These are phyloP conservation scores for Coelinius sp. DNA, from an alignment of 2,888 invertebrate species.

Conservation along the genomic window DNA sequence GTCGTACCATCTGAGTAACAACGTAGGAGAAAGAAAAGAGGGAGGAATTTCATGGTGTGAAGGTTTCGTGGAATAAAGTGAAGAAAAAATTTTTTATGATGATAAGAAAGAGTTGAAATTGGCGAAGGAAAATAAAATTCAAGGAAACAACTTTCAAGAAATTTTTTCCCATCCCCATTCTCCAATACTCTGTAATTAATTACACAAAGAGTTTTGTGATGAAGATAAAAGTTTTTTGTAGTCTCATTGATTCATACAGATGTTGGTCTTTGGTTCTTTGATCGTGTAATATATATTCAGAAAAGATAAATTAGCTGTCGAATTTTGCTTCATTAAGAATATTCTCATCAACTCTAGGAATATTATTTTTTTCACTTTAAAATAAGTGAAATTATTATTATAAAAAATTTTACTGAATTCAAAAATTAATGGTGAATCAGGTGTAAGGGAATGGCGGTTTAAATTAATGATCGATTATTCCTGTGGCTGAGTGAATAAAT, in stretches of 20 bases:
- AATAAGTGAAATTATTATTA: too few species aligned
- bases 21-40: background rate
- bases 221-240: too few species aligned
- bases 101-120: constrained; percentile 46
- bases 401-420: background rate
- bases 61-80: constrained; percentile 25
- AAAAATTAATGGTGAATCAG: constrained; percentile 23
- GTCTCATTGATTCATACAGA: background rate
- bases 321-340: too few species aligned
- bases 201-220: constrained; percentile 19
- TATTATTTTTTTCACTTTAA: constrained; percentile 2
- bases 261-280: background rate
- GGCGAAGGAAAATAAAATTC: constrained; percentile 27
- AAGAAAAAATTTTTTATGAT: constrained; percentile 45
- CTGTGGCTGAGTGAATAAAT: constrained; percentile 52
- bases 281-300: background rate
- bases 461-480: constrained; percentile 48
- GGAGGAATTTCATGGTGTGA: constrained; percentile 19
- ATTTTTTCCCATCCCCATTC: background rate
- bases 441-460: constrained; percentile 38
- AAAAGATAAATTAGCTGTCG: background rate
- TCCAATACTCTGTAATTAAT: constrained; percentile 18
- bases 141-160: constrained; percentile 19
- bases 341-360: too few species aligned
- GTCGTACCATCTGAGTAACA: background rate